Percentiles rank a stretch among this genome's conserved stretches.
Conservation (phyloP, 1,140 invertebrate species). For the Hyles euphorbiae region DNA sequence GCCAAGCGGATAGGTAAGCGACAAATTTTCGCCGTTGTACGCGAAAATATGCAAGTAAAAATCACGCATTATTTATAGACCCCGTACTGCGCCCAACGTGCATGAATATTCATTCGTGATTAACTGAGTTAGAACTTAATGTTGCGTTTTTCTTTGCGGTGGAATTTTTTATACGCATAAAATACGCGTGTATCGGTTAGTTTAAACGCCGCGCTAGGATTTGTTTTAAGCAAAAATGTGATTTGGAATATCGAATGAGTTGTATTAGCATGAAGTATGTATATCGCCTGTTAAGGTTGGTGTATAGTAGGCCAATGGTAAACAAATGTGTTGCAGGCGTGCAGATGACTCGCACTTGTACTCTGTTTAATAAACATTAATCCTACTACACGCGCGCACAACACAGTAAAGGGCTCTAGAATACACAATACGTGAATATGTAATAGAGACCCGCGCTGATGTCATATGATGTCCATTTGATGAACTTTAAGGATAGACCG, state of each 20-base stretch:
- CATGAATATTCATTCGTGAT: constrained; percentile 4
- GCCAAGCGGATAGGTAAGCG: constrained; percentile 22
- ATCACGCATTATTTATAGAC: constrained; percentile 2
- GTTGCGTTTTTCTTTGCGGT: too few species aligned
- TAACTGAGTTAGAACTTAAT: too few species aligned
- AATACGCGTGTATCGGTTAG: too few species aligned
- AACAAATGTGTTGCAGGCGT: constrained; percentile 37
- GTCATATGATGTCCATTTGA: too few species aligned
- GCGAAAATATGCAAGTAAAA: constrained; percentile 11
- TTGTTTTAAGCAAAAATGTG: too few species aligned
- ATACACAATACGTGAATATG: constrained; percentile 2
- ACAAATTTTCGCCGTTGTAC: constrained; percentile 15
- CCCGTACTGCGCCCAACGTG: neutral
- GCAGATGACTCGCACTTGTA: constrained; percentile 46
- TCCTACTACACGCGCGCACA: too few species aligned
- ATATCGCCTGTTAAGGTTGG: constrained; percentile 5
- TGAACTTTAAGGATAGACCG: too few species aligned
- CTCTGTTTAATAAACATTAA: constrained; percentile 40
- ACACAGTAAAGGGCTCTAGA: constrained; percentile 1
- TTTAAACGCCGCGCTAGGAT: too few species aligned
- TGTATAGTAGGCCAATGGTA: constrained; percentile 29
- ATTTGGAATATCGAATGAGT: too few species aligned
- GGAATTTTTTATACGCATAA: too few species aligned
- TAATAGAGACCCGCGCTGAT: neutral
- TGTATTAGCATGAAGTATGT: too few species aligned